Conservation (phyloP, 2,113 vertebrate genomes). For the Myiagra hebetior region DNA sequence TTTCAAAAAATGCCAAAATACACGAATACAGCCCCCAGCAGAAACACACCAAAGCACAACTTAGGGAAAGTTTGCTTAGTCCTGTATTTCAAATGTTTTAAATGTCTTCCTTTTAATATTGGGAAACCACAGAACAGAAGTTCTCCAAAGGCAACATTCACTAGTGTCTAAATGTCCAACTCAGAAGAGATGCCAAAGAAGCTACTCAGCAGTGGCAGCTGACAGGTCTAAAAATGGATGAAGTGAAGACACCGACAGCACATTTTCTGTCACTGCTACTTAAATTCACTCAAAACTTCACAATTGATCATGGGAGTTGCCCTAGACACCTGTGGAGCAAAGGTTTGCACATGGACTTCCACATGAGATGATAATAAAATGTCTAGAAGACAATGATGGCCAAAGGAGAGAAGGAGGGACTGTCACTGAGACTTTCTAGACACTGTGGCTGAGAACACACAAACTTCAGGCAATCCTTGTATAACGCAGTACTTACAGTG, state of each 20-base stretch:
- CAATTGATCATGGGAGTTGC: neutral
- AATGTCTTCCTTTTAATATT: neutral
- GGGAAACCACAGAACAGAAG: neutral
- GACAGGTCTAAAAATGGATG: neutral
- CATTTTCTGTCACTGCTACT: neutral
- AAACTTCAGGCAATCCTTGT: neutral
- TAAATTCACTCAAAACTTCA: neutral
- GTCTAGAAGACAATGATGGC: neutral
- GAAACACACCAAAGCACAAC: neutral
- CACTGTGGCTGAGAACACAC: neutral
- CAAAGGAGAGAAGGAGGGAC: neutral
- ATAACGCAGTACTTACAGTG: neutral
- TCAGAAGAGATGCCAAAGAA: neutral
- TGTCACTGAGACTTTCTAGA: neutral
- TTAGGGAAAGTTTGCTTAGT: neutral
- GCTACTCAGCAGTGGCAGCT: neutral
- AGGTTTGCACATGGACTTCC: neutral
- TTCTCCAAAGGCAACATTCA: neutral
- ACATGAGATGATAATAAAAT: neutral
- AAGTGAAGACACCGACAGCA: neutral
- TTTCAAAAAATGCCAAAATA: neutral
- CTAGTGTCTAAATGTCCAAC: neutral
- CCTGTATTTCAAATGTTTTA: neutral
- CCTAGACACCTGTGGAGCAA: neutral
- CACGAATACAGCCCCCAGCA: neutral